Evolutionary conservation across 2,888 invertebrate genomes (phyloP).

Genomic region (Alloscopus bannaensis): DNA sequence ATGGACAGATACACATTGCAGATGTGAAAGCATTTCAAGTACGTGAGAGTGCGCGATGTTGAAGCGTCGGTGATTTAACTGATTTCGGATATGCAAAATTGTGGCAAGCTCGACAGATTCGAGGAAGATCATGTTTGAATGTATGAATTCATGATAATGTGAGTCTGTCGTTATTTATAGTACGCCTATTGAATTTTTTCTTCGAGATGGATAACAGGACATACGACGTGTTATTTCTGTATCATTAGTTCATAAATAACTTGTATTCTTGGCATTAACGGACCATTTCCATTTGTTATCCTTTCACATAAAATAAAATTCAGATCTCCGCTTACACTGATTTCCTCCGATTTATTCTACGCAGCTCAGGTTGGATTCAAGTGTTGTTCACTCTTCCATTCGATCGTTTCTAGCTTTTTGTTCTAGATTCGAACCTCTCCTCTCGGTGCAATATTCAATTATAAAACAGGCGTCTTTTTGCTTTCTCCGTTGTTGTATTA

Average conservation of each 20-base stretch:
- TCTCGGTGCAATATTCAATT: too few species aligned
- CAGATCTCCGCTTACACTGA: background rate
- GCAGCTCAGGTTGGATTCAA: background rate
- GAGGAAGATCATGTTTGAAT: conserved; percentile 4
- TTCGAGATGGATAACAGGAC: background rate
- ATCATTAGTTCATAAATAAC: conserved; percentile 37
- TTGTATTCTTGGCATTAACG: conserved; percentile 46
- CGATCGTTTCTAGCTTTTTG: too few species aligned
- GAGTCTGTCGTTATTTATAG: too few species aligned
- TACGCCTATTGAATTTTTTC: background rate
- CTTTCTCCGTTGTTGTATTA: background rate
- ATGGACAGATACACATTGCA: background rate
- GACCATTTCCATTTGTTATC: conserved; percentile 38
- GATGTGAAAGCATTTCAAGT: conserved; percentile 34
- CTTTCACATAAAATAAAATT: conserved; percentile 20
- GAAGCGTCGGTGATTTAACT: background rate
- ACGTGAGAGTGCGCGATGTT: background rate
- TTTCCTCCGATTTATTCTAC: background rate
- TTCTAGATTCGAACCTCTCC: too few species aligned
- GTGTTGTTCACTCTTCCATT: background rate
- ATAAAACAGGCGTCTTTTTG: background rate
- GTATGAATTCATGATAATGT: too few species aligned
- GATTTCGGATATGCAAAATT: too few species aligned
- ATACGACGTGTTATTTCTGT: conserved; percentile 27
- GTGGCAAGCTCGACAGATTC: too few species aligned